Evolutionary conservation across 2,797 vertebrate species (phyloP), one percentile per base, ranked within the genome.

Genomic region (Poeciliopsis paucimaculata): DNA sequence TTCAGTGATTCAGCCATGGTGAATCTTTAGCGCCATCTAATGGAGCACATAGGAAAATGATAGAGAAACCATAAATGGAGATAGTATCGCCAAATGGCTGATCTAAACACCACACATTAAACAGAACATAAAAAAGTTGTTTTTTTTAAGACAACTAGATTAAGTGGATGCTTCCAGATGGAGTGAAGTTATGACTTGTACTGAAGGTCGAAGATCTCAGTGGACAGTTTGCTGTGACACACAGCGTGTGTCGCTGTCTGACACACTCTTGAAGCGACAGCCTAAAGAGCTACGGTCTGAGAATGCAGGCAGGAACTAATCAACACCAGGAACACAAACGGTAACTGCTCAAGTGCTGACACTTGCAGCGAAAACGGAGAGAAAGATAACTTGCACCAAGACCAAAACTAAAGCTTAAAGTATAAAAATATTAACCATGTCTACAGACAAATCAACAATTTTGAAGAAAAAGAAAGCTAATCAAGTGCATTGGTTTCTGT

Each of bases 1-100:
- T 51, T 10, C 31, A 78, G 1, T 12, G 12, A 75, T 49, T 46
- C 0, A 2, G 26, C 23, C 5, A 73, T n/a, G 55, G 80, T 83
- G 23, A 76, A 77, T 26, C 81, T 90, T n/a, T 83, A 70, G 66
- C 88, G 5, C 90, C 90, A 90, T 79, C 93, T 92, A 73, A 1
- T 88, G 92, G 85, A 73, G 68, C 15, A 55, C 16, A 34, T 2
- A 28, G 51, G 64, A 53, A 55, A 47, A 4, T 87, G 84, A 82
- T 84, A 87, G 53, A 53, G 73, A 39, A 15, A 75, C 87, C 81
- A 71, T 86, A 91, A 79, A 90, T 82, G 82, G 86, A 85, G 46
- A 16, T 45, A 10, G 47, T 2, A 10, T 64, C 10, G 43, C 39
- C 34, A 39, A 66, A 66, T 3, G 9, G 55, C 78, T 4, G 70